phyloP scores from a whole-genome alignment of 1,140 invertebrate genomes.

The Formica selysi region DNA sequence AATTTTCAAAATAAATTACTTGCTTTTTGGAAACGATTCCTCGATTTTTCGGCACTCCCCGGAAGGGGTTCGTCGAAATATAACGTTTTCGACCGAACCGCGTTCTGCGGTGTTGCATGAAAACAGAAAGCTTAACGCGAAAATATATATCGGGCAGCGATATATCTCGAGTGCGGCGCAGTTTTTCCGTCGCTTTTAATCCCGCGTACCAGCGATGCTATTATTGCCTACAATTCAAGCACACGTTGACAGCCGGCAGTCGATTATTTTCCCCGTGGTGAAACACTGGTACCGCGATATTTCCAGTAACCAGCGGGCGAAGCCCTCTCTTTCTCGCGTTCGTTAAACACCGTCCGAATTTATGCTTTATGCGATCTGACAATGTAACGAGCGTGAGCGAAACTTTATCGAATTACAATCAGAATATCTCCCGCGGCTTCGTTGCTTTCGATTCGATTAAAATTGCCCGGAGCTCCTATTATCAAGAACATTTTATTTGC shows the following conservation, averaged over 20 bases:
- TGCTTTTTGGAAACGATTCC: background rate
- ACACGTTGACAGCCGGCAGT: slow-evolving; percentile 58
- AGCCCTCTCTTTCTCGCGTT: slow-evolving; percentile 38
- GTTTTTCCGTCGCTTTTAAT: slow-evolving; percentile 71
- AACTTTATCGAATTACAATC: slow-evolving; percentile 64
- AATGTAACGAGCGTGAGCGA: slow-evolving; percentile 59
- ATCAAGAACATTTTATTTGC: slow-evolving; percentile 19
- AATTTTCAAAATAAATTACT: background rate
- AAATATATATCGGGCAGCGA: slow-evolving; percentile 47
- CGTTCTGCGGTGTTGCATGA: slow-evolving; percentile 28
- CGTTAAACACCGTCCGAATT: slow-evolving; percentile 68
- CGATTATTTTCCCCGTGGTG: slow-evolving; percentile 72
- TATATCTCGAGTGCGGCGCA: slow-evolving; percentile 56
- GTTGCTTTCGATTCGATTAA: slow-evolving; percentile 64
- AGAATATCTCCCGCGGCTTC: slow-evolving; percentile 46
- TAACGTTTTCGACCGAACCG: slow-evolving; percentile 2
- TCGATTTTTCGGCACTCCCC: slow-evolving; percentile 15
- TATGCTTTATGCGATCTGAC: slow-evolving; percentile 69
- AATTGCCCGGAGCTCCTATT: slow-evolving; percentile 42
- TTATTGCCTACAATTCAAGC: slow-evolving; percentile 66
- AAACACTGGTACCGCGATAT: slow-evolving; percentile 69
- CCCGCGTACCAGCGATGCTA: slow-evolving; percentile 61
- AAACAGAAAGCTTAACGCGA: slow-evolving; percentile 59
- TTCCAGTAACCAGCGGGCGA: slow-evolving; percentile 55
- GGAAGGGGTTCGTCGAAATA: slow-evolving; percentile 35